Base-by-base conservation (phyloP, 1,140 invertebrate genomes). In the Gryon sp. region DNA sequence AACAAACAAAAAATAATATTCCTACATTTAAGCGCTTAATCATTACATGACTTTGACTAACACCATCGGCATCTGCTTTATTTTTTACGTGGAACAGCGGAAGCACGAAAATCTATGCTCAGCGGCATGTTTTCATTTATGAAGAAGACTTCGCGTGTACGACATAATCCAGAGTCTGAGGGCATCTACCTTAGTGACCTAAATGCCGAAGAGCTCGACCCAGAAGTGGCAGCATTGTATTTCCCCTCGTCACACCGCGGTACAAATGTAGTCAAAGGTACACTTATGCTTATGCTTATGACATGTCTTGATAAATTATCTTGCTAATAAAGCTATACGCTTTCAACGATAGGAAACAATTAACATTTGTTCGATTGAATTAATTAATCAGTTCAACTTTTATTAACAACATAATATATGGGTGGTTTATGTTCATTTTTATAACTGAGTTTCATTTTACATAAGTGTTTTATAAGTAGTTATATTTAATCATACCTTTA, bases 121-220 rank as follows among this genome's bases (percentile, higher is more conserved):
- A 94, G 95, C 81, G 94, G 94, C 73, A 95, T 98, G 93, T 95
- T 98, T 84, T 94, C 94, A 45, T 98, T 98, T 84, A 98, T 98
- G 94, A 94, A 94, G 85, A 93, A 93, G 78, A 93, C 92, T 3
- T 92, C 92, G 74, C 86, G 88, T 22, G 90, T 93, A 59, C 90
- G 93, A 74, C 92, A 93, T 72, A 93, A 93, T 80, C 91, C 92
- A 40, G 90, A 90, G 52, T 88, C 91, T 0, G 95, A 96, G 62
- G 97, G 97, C 40, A 95, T 99, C 78, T 99, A 99, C 87, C 90
- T 98, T 6, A 95, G 98, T 40, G 97, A 99, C 83, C 88, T 99
- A 20, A 96, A 96, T 84, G 91, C 95, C 2, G 93, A 96, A 36
- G 93, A 94, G 76, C 90, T 98, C 85, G 96, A 98, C 84, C 96